Conservation (phyloP, 2,113 vertebrate genomes). For the Thunnus maccoyii region DNA sequence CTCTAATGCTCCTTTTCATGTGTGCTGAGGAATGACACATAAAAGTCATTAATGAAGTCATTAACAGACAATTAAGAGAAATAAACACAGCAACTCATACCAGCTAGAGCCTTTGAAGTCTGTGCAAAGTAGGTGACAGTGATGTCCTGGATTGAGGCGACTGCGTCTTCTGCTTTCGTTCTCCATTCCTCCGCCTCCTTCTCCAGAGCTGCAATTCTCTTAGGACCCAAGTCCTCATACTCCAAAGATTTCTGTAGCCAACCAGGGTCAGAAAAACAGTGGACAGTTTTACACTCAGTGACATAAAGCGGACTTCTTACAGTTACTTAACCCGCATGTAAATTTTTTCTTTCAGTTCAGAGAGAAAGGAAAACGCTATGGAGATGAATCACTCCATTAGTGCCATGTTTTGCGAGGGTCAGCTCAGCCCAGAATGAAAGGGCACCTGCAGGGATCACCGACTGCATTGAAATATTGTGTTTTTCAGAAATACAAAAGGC, state of each 20-base stretch:
- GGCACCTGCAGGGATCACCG: background rate
- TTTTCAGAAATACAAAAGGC: no score
- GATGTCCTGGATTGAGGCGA: conserved; percentile 93
- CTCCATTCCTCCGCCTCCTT: conserved; percentile 92
- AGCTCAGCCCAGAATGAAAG: background rate
- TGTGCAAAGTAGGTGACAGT: conserved; percentile 96
- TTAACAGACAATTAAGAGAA: conserved; percentile 14
- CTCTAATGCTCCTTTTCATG: background rate
- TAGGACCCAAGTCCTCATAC: conserved; percentile 92
- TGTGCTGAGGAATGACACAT: background rate
- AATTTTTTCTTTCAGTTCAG: no score
- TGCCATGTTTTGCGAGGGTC: no score
- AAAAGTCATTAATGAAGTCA: conserved; percentile 17
- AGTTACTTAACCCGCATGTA: background rate
- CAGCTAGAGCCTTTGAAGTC: conserved; percentile 90
- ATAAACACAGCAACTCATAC: conserved; percentile 76
- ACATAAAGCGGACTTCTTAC: background rate
- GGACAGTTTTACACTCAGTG: background rate
- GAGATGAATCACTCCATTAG: no score
- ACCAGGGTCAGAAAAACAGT: background rate
- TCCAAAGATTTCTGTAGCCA: conserved; percentile 90
- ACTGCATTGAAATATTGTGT: no score
- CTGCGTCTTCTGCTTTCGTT: conserved; percentile 86
- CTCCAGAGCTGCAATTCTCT: conserved; percentile 89
- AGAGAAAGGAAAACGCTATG: no score